Conservation (phyloP, 35 echinoderm and acorn worm species). For the Lytechinus variegatus region DNA sequence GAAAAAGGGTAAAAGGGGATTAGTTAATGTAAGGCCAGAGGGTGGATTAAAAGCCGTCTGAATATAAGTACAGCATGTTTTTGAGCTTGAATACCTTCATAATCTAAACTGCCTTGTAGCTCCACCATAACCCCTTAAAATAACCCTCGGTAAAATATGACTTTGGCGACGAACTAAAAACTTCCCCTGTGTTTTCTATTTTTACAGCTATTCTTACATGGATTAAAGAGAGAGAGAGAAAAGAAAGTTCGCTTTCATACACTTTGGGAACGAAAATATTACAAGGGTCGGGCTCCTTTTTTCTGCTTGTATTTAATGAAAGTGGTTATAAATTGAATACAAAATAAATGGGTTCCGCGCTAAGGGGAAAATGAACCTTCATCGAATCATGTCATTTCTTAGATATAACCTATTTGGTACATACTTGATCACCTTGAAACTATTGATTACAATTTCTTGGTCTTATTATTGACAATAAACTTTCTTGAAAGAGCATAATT, state of each 20-base stretch:
- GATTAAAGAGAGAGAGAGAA: not conserved
- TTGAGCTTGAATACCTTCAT: slow-evolving; percentile 8
- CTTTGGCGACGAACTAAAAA: slow-evolving; percentile 45
- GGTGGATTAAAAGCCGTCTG: slow-evolving; percentile 1
- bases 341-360: slow-evolving; percentile 8
- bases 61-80: slow-evolving; percentile 9
- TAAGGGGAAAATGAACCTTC: not conserved
- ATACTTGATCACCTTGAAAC: too few relatives aligned
- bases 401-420: too few relatives aligned
- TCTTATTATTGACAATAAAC: not conserved
- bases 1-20: slow-evolving; percentile 46
- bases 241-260: slow-evolving; percentile 25
- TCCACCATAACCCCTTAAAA: slow-evolving; percentile 43
- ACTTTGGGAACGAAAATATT: slow-evolving; percentile 28
- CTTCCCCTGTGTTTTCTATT: slow-evolving; percentile 48
- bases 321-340: slow-evolving; percentile 17
- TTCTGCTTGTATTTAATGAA: not conserved
- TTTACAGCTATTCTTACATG: slow-evolving; percentile 9
- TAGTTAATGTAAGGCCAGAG: slow-evolving; percentile 39
- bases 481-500: not conserved
- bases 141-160: slow-evolving; percentile 48
- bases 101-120: slow-evolving; percentile 7
- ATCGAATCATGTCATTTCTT: not conserved
- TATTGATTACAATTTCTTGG: not conserved
- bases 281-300: not conserved